Base-by-base conservation (phyloP, 2,888 invertebrate species). In the Caenorhabditis virilis region DNA sequence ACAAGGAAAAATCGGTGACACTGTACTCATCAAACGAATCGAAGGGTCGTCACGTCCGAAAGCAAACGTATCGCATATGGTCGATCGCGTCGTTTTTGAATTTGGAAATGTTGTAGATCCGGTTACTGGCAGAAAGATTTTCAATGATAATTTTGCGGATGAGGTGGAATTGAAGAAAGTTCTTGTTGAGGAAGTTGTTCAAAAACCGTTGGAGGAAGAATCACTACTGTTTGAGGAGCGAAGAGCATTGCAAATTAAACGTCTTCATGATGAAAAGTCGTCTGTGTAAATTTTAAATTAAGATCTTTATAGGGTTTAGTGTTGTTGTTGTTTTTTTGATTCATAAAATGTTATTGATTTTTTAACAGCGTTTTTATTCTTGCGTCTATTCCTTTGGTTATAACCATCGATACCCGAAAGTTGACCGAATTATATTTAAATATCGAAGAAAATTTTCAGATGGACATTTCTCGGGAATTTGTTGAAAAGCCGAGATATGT, bases 51-150 rank as follows among this genome's bases (percentile, higher is more conserved):
- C 62, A 18, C 61, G 76, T 13, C 78, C 77, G 15, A 75, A 73
- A 22, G 70, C 76, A 22, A 73, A 72, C 38, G 78, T 78, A 43
- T 66, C 71, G 3, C 78, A 78, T 45, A 38, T 45, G 11, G 69
- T 79, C 30, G 76, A 78, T 39, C 62, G 73, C 25, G 68, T 78
- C 22, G 75, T 79, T 43, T 77, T 76, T 62, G 55, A 74, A 46
- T 78, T 69, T 64, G 76, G 76, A 46, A 76, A 76, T 54, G 61
- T 78, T 27, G 58, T 78, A 11, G 79, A 79, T 53, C 79, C 79
- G 4, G 72, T 79, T 22, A 79, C 78, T 7, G 74, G 75, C 5
- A 71, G 73, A 51, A 63, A 76, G 25, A 74, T 79, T 15, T 64
- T 78, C 61, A 69, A 73, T 55, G 72, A 74, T 46, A 60, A 68